phyloP scores from a whole-genome alignment of 2,888 invertebrate species.

The Sisyra terminalis region DNA sequence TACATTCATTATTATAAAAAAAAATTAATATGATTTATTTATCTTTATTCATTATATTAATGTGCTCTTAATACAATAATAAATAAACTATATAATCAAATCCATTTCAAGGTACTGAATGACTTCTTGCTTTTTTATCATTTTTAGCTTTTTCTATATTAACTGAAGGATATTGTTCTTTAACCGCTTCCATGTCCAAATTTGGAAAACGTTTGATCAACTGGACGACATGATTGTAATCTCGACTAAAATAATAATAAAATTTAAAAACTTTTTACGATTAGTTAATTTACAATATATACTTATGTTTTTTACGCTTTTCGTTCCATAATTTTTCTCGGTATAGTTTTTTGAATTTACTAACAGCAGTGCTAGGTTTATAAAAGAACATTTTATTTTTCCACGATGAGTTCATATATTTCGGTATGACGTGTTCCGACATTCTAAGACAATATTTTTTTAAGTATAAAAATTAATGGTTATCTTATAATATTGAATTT shows the following conservation, averaged over 20 bases:
- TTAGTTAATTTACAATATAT: constrained; percentile 16
- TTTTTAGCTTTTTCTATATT: constrained; percentile 49
- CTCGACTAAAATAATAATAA: constrained; percentile 27
- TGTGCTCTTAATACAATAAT: no score
- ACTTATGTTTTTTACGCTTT: constrained; percentile 39
- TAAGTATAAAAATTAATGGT: no score
- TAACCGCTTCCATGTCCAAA: constrained; percentile 49
- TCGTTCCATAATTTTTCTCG: constrained; percentile 45
- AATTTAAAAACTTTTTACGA: neutral
- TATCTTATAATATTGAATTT: no score
- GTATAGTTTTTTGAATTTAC: constrained; percentile 40
- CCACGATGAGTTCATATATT: constrained; percentile 48
- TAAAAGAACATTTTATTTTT: constrained; percentile 36
- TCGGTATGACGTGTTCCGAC: constrained; percentile 47
- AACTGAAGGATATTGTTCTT: constrained; percentile 57
- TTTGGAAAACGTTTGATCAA: constrained; percentile 61
- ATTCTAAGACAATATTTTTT: no score
- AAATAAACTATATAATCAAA: no score
- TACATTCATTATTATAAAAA: no score
- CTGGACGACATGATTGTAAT: constrained; percentile 49
- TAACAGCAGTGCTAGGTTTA: constrained; percentile 40
- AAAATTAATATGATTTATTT: no score
- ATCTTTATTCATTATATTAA: no score
- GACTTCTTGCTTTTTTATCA: constrained; percentile 40
- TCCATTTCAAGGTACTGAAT: constrained; percentile 29